Evolutionary conservation across 2,888 invertebrate species (phyloP), one percentile per base, ranked within the genome.

Genomic region (Caenorhabditis sp.): DNA sequence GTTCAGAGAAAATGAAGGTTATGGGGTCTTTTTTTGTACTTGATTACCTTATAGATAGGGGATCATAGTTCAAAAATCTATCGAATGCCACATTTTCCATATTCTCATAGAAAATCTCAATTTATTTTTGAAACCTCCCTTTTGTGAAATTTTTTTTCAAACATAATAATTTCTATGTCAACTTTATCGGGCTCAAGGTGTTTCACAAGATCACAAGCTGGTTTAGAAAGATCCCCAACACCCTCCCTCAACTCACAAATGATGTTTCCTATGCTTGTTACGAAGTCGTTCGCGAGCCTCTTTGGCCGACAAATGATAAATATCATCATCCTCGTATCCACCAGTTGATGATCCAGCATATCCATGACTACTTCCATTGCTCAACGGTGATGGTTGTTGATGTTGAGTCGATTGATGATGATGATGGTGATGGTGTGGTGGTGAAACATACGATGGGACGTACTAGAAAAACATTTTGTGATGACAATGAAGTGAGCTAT

Each of bases 221-320:
- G n/a, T n/a, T n/a, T n/a, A n/a, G n/a, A n/a, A n/a, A n/a, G n/a
- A n/a, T n/a, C n/a, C n/a, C n/a, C n/a, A n/a, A n/a, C n/a, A n/a
- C n/a, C n/a, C n/a, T n/a, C n/a, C n/a, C n/a, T n/a, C 10, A 36
- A 67, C 67, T 74, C 49, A 74, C 70, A 74, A 31, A 20, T 64
- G 72, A 20, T 70, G 70, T 68, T 81, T 80, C 25, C 84, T 67
- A 26, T 78, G 74, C 65, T 82, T 80, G 26, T 72, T 77, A n/a
- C 81, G 80, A 20, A 84, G 76, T 58, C 78, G 77, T 59, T 82
- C 83, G 20, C 85, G 85, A 8, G 87, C 87, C 63, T 87, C 85
- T 58, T 83, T 83, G 20, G 86, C 86, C 59, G 82, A 84, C 72
- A 86, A 73, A 50, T 77, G 77, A 76, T 85, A 86, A 67, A 86